Base-by-base conservation (phyloP, 2,113 vertebrate species). In the Melanerpes formicivorus region DNA sequence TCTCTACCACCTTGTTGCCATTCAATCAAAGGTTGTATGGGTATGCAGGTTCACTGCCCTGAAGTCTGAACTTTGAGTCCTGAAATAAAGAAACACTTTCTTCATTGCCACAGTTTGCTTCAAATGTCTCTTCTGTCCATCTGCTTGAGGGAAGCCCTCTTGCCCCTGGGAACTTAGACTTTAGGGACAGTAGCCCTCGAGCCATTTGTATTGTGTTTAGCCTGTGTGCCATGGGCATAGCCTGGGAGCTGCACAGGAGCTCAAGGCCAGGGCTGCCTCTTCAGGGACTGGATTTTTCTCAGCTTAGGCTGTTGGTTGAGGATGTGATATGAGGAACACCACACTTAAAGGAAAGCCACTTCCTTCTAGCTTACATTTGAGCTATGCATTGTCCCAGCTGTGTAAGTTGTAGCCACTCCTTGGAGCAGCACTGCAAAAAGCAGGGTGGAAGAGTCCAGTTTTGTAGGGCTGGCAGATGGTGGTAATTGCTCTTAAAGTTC, bases 151-250 rank as follows among this genome's bases (percentile, higher is more conserved):
- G 34, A 40, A 10, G 1, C 10, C 1, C 0, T 82, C 85, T 50
- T 80, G 32, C 54, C 80, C 26, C 46, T 83, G 55, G 27, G 16
- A 71, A 27, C 78, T 72, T 42, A n/a, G 54, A 22, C 4, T 50
- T 80, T 10, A 71, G 32, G 32, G 52, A 44, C 27, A 14, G 40
- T 44, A 74, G 50, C 42, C 10, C 25, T 40, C 62, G 22, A 4
- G 6, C 40, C 3, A 9, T 48, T 18, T 46, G 58, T 52, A 18
- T 50, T 52, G 13, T 25, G 25, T 52, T 52, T 46, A 34, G 59
- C 15, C 32, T 27, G 8, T 1, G 0, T 70, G 21, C n/a, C 15
- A 4, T 15, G 23, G 17, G 18, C 18, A 17, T 25, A 9, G 18
- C 65, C 30, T 0, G 2, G 34, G 40, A 77, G 21, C 50, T 8